These are phyloP conservation scores for Papilio polytes DNA, from an alignment of 1,140 invertebrate genomes.

Conservation along the genomic window DNA sequence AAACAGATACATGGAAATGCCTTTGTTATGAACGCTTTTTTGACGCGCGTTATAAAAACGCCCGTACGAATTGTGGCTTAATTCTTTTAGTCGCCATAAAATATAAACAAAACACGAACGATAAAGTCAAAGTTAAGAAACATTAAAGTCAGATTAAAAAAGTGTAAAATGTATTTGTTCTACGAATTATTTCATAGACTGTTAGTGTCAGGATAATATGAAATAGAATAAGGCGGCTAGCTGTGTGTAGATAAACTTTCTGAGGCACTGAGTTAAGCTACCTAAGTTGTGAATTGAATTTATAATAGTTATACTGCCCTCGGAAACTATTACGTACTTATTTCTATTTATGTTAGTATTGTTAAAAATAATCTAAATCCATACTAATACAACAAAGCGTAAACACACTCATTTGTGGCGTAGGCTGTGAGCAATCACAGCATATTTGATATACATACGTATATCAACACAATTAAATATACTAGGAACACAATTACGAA, in stretches of 20 bases:
- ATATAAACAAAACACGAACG: too few relatives aligned
- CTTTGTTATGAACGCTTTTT: too few relatives aligned
- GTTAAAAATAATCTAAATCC: neutral
- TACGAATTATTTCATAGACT: neutral
- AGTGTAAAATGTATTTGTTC: neutral
- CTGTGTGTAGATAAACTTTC: slow-evolving; percentile 8
- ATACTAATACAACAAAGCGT: too few relatives aligned
- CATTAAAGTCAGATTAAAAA: neutral
- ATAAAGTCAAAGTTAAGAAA: too few relatives aligned
- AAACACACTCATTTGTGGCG: too few relatives aligned
- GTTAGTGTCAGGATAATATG: neutral
- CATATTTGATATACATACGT: too few relatives aligned
- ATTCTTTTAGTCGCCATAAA: too few relatives aligned
- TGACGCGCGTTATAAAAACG: too few relatives aligned
- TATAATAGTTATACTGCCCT: neutral
- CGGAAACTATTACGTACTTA: neutral
- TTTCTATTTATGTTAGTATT: neutral
- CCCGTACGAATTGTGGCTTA: too few relatives aligned
- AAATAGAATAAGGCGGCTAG: slow-evolving; percentile 15
- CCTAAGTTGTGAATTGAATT: slow-evolving; percentile 16
- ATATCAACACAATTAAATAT: neutral
- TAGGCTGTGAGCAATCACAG: too few relatives aligned
- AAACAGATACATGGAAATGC: too few relatives aligned
- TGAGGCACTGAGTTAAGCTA: slow-evolving; percentile 22
- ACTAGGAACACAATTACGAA: neutral